Evolutionary conservation across 2,888 invertebrate species (phyloP), one percentile per base, ranked within the genome.

Genomic region (Himalopsyche tibetana): DNA sequence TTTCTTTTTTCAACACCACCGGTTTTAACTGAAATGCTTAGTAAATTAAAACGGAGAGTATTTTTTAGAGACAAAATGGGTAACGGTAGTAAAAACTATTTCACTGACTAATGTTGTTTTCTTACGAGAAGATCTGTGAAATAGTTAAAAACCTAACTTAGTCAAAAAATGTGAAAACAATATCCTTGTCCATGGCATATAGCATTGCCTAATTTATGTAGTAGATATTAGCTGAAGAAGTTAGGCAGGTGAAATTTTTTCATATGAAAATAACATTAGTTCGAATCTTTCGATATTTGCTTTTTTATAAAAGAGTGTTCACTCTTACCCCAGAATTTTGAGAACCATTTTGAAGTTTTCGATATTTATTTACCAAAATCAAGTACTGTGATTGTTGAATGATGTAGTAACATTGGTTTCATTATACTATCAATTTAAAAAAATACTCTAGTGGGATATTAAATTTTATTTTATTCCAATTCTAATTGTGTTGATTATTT

Each of bases 181-280:
- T 15, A 63, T 19, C 36, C 36, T 15, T 74, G 74, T 74, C 74
- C 74, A 74, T 74, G 74, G 74, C 74, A 74, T 38, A 36, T 74
- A 74, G 74, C 38, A 36, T 38, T 74, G 74, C 19, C 74, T 74
- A 74, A 36, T 15, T 1, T 74, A 36, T 74, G 36, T 74, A 36
- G 19, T 74, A 74, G 74, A 38, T 28, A 36, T 36, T 74, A 74
- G 19, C 12, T 36, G 6, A 38, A 6, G 74, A 36, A 0, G n/a
- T 38, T 74, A 9, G 38, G 15, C 74, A 36, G 38, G 36, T 74
- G 36, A 36, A 74, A 74, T 74, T 36, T 74, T 74, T 74, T 74
- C 74, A 74, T 74, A 63, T 74, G 19, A 74, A 74, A 74, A 74
- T 74, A 74, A 74, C 74, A 74, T 74, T 74, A 38, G 74, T 74